A percentile compares a stretch with the other conserved stretches of the same genome.
Evolutionary conservation across 2,797 vertebrate genomes (phyloP).

Genomic region (Simalia tracyae): DNA sequence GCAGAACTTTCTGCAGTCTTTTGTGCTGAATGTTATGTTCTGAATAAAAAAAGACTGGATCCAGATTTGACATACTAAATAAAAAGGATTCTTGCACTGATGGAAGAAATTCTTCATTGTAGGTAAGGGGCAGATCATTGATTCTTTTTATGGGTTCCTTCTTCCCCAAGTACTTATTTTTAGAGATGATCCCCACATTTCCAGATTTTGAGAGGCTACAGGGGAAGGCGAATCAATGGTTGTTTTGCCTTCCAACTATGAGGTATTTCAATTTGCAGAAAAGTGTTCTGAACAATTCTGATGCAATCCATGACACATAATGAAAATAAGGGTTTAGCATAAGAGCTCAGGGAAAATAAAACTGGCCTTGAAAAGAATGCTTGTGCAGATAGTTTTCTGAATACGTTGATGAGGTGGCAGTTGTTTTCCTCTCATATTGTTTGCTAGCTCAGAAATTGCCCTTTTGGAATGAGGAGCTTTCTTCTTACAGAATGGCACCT

Average conservation of each 20-base stretch:
- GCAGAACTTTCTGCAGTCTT: not conserved
- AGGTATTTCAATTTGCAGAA: not conserved
- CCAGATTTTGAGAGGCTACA: not conserved
- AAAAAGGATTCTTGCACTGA: not conserved
- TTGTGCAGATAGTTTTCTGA: not conserved
- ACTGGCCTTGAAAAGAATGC: not conserved
- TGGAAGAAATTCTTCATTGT: not conserved
- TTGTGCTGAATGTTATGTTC: not conserved
- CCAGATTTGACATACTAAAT: not conserved
- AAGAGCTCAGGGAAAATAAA: not conserved
- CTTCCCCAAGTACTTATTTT: not conserved
- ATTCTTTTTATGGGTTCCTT: not conserved
- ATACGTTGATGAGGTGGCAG: not conserved
- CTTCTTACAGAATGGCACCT: too few relatives aligned
- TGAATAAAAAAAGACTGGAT: not conserved
- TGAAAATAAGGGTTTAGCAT: not conserved
- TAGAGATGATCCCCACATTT: not conserved
- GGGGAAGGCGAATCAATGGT: not conserved
- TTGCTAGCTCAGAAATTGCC: not conserved
- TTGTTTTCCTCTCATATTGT: not conserved
- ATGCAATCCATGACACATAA: not conserved
- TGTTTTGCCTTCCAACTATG: not conserved
- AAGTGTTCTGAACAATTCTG: not conserved
- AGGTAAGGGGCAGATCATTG: not conserved
- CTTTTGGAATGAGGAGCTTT: not conserved